Evolutionary conservation across 1,140 invertebrate species (phyloP), one percentile per base, ranked within the genome.

Genomic region (Drusus annulatus): DNA sequence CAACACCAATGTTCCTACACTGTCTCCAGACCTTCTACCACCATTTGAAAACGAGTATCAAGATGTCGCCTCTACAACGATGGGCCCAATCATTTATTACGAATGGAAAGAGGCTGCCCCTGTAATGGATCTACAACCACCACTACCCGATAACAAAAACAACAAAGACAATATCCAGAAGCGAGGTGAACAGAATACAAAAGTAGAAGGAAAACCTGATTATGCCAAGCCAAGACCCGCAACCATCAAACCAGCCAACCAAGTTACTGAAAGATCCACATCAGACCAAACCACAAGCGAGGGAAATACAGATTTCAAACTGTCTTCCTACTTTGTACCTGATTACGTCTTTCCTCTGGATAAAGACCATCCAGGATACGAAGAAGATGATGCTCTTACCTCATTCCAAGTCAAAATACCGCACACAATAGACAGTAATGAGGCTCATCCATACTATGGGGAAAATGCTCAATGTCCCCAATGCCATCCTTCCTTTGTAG

Each of bases 71-170:
- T 88, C 91, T 28, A 90, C 91, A 19, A 92, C 91, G 1, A 89
- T 91, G 85, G 91, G 91, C 4, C 91, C 91, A 3, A 91, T 91
- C 3, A 91, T 92, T 51, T 92, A 92, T 80, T 92, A 91, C 74
- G 91, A 92, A 83, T 92, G 91, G 91, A 92, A 92, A 84, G 92
- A 91, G 91, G 91, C 91, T 16, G 89, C 91, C 16, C 91, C 91
- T 6, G 90, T 91, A 0, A 89, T 91, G 76, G 91, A 89, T 36
- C 84, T 92, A 15, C 89, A 91, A 81, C 91, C 90, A 51, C 91
- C 91, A 52, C 76, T 56, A 10, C 60, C 8, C 15, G 21, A 28
- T 56, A 52, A 13, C 10, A 68, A 74, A 65, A 80, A 17, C 77
- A 83, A 15, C 77, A 83, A 69, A 36, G 51, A 74, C 5, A 78